These are phyloP conservation scores for Spodoptera frugiperda DNA, from an alignment of 1,140 invertebrate species.

Conservation along the genomic window DNA sequence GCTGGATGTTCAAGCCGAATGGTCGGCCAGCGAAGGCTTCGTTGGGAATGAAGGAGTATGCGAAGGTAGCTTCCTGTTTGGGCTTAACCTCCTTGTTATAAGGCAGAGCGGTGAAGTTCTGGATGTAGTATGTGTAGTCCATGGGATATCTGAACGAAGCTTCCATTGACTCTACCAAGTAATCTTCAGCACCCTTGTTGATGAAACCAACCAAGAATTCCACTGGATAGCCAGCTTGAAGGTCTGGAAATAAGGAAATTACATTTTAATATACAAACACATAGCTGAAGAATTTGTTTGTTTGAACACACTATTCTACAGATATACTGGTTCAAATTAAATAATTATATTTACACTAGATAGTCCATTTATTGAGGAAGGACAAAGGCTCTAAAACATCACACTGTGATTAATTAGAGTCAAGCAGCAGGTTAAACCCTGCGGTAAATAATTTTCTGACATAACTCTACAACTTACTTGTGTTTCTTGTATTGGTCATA, in stretches of 20 bases:
- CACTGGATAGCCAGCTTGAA: constrained; percentile 96
- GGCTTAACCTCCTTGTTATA: constrained; percentile 96
- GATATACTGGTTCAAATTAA: no score
- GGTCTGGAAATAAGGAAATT: constrained; percentile 88
- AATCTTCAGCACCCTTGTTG: constrained; percentile 97
- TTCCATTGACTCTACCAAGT: constrained; percentile 96
- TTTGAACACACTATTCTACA: no score
- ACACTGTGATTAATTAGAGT: no score
- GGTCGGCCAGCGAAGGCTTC: constrained; percentile 98
- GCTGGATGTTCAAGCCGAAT: constrained; percentile 97
- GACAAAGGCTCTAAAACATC: no score
- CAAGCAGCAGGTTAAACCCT: no score
- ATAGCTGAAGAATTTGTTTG: background rate
- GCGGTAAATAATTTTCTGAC: no score
- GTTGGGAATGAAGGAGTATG: constrained; percentile 97
- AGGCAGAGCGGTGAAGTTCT: constrained; percentile 97
- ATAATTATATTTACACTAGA: no score
- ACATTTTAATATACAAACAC: background rate
- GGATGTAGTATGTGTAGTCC: constrained; percentile 99
- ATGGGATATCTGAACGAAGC: constrained; percentile 99
- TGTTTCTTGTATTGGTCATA: no score
- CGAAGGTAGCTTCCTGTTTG: constrained; percentile 96
- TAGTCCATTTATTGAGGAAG: no score
- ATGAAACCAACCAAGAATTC: constrained; percentile 98
- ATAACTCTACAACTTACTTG: no score